Evolutionary conservation across 2,888 invertebrate species (phyloP).

Genomic region (Strigamia crassipes): DNA sequence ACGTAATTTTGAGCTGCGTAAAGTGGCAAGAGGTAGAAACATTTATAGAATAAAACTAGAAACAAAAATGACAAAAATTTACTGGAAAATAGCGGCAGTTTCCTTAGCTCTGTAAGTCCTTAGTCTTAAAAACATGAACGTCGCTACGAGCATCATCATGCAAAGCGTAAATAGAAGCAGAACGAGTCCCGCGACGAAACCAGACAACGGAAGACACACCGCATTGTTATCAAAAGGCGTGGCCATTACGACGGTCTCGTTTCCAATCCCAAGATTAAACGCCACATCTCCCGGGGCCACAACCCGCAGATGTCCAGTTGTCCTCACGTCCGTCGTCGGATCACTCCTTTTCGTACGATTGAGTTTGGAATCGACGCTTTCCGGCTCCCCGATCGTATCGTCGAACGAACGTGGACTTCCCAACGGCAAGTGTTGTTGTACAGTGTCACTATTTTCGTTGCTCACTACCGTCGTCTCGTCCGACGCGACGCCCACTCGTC

Average conservation of each 20-base stretch:
- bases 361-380: background rate
- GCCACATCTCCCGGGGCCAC: slow-evolving; percentile 62
- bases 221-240: slow-evolving; percentile 71
- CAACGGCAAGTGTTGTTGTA: slow-evolving; percentile 52
- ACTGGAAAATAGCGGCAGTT: background rate
- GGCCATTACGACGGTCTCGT: slow-evolving; percentile 87
- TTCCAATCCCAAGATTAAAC: slow-evolving; percentile 71
- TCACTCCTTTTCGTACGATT: slow-evolving; percentile 58
- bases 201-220: slow-evolving; percentile 91
- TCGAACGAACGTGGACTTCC: slow-evolving; percentile 33
- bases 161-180: slow-evolving; percentile 86
- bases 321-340: slow-evolving; percentile 69
- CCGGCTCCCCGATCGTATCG: background rate
- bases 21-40: background rate
- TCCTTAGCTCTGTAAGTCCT: background rate
- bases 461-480: slow-evolving; percentile 58
- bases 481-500: slow-evolving; percentile 49
- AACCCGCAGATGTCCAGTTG: slow-evolving; percentile 60
- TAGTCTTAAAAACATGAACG: slow-evolving; percentile 82
- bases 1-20: slow-evolving; percentile 2
- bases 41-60: background rate
- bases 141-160: slow-evolving; percentile 87
- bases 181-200: slow-evolving; percentile 88
- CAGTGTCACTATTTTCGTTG: slow-evolving; percentile 61
- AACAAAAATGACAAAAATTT: background rate